These are phyloP conservation scores for Holothuria scabra DNA, from an alignment of 53 echinoderm and acorn worm species.

Conservation along the genomic window DNA sequence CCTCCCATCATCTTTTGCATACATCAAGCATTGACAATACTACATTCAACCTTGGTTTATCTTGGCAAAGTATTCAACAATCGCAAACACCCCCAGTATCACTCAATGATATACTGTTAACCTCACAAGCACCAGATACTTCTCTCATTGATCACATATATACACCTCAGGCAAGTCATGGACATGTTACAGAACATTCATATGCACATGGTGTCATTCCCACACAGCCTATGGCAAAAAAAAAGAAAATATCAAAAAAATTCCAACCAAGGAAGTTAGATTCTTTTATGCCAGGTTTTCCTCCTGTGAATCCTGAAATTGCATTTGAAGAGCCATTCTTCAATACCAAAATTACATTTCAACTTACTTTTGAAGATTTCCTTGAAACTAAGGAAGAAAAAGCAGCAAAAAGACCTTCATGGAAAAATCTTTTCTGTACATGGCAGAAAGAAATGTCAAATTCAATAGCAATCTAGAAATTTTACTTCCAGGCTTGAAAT, in stretches of 20 bases:
- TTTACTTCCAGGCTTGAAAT: no score
- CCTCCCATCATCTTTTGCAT: background rate
- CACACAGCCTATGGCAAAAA: background rate
- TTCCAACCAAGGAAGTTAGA: background rate
- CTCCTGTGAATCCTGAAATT: no score
- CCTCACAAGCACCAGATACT: background rate
- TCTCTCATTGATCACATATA: background rate
- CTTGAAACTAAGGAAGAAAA: background rate
- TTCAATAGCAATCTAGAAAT: no score
- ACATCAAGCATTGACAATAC: background rate
- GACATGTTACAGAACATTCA: no score
- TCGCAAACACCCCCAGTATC: background rate
- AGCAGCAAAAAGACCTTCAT: no score
- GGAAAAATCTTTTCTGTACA: background rate
- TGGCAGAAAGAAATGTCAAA: background rate
- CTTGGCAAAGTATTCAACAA: background rate
- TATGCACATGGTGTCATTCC: no score
- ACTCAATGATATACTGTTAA: background rate
- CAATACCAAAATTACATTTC: background rate
- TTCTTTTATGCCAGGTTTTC: no score
- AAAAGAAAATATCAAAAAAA: constrained; percentile 1
- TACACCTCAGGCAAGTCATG: background rate
- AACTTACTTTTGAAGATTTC: background rate
- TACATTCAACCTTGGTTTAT: background rate
- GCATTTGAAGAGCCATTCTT: background rate